Evolutionary conservation across 2,797 vertebrate genomes (phyloP).

Genomic region (Xerus rutilus): DNA sequence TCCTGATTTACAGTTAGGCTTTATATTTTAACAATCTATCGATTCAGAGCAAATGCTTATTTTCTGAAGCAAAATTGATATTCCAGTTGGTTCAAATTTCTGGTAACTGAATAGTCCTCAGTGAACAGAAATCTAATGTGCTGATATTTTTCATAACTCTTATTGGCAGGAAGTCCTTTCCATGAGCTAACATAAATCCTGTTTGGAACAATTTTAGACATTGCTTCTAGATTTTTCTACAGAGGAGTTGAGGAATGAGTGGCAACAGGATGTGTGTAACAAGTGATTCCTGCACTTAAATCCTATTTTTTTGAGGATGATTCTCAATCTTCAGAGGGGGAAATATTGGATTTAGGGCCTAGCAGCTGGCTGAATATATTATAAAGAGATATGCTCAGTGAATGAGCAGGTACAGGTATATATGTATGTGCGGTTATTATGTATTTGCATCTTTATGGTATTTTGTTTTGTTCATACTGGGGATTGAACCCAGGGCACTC

Average conservation of each 20-base stretch:
- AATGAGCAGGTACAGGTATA: too few relatives aligned
- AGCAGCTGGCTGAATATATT: neutral
- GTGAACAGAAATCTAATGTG: conserved; percentile 65
- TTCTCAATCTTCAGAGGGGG: neutral
- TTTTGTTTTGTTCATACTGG: too few relatives aligned
- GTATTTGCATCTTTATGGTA: neutral
- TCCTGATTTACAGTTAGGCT: conserved; percentile 31
- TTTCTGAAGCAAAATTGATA: conserved; percentile 61
- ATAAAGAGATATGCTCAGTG: neutral
- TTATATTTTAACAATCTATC: conserved; percentile 41
- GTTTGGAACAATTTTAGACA: conserved; percentile 51
- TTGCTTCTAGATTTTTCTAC: conserved; percentile 36
- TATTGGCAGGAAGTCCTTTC: conserved; percentile 20
- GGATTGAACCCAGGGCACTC: too few relatives aligned
- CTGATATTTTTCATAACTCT: conserved; percentile 63
- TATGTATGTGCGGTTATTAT: neutral
- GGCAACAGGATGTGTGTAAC: neutral
- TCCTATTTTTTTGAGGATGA: neutral
- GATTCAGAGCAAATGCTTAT: conserved; percentile 44
- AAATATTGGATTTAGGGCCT: neutral
- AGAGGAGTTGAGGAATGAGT: neutral
- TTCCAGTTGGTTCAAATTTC: conserved; percentile 68
- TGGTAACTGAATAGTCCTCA: conserved; percentile 69
- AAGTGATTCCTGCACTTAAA: neutral
- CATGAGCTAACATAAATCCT: conserved; percentile 63